phyloP scores from a whole-genome alignment of 2,888 invertebrate genomes.

The Campaea margaritaria region DNA sequence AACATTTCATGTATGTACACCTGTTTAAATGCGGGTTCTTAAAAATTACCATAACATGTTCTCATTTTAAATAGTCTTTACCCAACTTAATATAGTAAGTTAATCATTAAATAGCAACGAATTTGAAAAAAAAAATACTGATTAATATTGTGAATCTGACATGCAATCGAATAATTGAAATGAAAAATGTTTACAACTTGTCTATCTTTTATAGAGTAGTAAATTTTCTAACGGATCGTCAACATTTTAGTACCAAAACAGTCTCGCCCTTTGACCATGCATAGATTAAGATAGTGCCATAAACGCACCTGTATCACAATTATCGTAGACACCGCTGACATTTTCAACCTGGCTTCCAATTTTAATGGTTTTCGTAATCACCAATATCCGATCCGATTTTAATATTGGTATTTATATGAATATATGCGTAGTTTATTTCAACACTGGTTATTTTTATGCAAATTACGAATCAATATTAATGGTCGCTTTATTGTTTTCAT shows the following conservation, averaged over 20 bases:
- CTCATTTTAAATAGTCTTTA: conserved; percentile 1
- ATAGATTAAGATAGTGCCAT: conserved; percentile 59
- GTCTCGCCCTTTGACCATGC: conserved; percentile 49
- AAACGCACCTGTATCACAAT: conserved; percentile 59
- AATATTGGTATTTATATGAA: conserved; percentile 29
- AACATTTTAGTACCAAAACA: conserved; percentile 50
- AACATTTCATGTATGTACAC: conserved; percentile 38
- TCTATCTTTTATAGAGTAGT: background rate
- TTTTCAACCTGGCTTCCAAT: conserved; percentile 64
- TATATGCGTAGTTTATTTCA: conserved; percentile 15
- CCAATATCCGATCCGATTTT: conserved; percentile 45
- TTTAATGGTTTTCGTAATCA: conserved; percentile 59
- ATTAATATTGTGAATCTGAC: no score
- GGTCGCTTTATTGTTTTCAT: conserved; percentile 50
- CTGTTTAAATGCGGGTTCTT: conserved; percentile 46
- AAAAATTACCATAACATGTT: conserved; percentile 48
- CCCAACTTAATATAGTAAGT: background rate
- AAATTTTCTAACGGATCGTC: conserved; percentile 42
- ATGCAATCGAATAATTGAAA: no score
- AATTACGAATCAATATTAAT: conserved; percentile 2
- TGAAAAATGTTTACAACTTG: conserved; percentile 15
- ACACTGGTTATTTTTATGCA: conserved; percentile 8
- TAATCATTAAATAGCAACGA: no score
- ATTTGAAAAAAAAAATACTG: no score
- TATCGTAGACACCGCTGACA: conserved; percentile 55